phyloP scores from a whole-genome alignment of 2,888 invertebrate species.

The Hypercompe scribonia region DNA sequence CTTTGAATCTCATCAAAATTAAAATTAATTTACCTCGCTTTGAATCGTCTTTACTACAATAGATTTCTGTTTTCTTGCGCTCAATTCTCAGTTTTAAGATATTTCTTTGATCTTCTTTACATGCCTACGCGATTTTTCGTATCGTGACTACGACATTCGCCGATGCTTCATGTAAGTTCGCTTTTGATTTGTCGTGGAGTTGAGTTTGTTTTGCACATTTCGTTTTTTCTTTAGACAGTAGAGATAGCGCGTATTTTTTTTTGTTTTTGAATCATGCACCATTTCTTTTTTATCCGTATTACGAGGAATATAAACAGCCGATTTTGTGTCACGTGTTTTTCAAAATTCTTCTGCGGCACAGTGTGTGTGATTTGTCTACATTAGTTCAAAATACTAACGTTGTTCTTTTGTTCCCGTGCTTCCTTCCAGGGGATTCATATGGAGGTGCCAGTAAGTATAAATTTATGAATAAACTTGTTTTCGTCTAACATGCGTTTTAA shows the following conservation, averaged over 20 bases:
- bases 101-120: conserved; percentile 79
- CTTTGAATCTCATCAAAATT: conserved; percentile 65
- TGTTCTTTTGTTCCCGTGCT: conserved; percentile 71
- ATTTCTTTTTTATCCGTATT: conserved; percentile 70
- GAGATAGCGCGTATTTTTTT: conserved; percentile 72
- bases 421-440: conserved; percentile 90
- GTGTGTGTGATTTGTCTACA: conserved; percentile 60
- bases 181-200: conserved; percentile 61
- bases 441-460: conserved; percentile 90
- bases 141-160: conserved; percentile 75
- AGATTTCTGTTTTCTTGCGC: conserved; percentile 71
- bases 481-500: background rate
- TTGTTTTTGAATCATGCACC: conserved; percentile 78
- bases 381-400: conserved; percentile 70
- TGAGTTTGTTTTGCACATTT: conserved; percentile 78
- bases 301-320: conserved; percentile 43
- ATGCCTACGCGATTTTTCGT: conserved; percentile 73
- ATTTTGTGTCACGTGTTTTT: conserved; percentile 54
- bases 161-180: conserved; percentile 84
- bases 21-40: conserved; percentile 68
- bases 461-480: conserved; percentile 24
- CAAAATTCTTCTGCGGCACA: conserved; percentile 59
- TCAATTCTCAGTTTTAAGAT: conserved; percentile 78
- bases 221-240: conserved; percentile 66
- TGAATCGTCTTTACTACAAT: conserved; percentile 63